Base-by-base conservation (phyloP, 2,888 invertebrate species). In the Eueremaeus valkanovi region DNA sequence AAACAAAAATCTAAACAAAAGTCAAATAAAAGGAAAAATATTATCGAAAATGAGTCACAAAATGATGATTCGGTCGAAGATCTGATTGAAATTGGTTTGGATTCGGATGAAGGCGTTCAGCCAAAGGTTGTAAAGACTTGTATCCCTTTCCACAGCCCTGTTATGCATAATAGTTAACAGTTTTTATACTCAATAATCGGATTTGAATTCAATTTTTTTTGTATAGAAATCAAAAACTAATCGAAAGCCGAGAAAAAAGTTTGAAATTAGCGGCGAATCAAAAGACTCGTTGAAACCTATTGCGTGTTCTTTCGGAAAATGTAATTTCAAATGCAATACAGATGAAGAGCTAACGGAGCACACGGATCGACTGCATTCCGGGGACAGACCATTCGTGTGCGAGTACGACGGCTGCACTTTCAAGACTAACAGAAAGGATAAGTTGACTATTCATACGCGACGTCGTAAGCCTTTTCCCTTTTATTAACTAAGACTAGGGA, bases 321-420 rank as follows among this genome's bases (percentile, higher is more conserved):
- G 68, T 42, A 36, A 42, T 68, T 68, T 68, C 68, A 16, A 24
- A 27, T 68, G 68, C 68, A 24, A 5, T 18, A 68, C 68, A 33
- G 27, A 40, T 11, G 68, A 68, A 8, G 40, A 68, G 21, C 33
- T 68, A 6, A 42, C 3, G 9, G 27, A 68, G 24, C 68, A 68
- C 68, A 40, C 21, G 9, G 40, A 21, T 18, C 40, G 33, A 33
- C 61, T 68, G 13, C 91, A 92, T 81, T 87, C 89, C 0, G 90
- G 90, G 0, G 87, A 89, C 72, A 90, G 89, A 83, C 88, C 88
- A 81, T 89, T 87, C 83, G 84, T 86, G 6, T 91, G 91, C 80
- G 88, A 88, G 76, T 79, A 76, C 72, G 77, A 77, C 16, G 78
- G 77, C 16, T 79, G 79, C 45, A 78, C 77, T 18, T 78, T 78